Evolutionary conservation across 1,140 invertebrate species (phyloP), one percentile per base, ranked within the genome.

Genomic region (Drosophila murphyi): DNA sequence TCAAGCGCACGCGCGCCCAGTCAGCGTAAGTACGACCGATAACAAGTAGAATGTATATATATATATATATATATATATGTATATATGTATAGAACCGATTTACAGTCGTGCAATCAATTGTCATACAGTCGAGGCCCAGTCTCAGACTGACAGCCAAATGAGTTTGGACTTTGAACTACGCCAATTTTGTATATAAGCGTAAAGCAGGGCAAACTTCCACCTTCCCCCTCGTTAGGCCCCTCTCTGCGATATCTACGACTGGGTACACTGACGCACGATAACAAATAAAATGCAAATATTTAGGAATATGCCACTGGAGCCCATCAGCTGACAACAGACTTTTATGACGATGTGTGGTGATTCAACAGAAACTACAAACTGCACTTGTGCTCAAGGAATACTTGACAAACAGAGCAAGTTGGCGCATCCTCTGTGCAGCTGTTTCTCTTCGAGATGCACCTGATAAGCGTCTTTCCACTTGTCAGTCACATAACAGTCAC

Each of bases 1-100:
- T 95, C 68, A 96, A 96, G 86, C 93, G 95, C 54, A 94, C 94
- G 68, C 93, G 95, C 75, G 93, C 95, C 61, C 95, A 96, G 89
- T 94, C 93, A 74, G 95, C 94, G 95, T 96, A 94, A 95, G 94
- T 94, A n/a, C 5, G 10, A 34, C 20, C 20, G 20, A 20, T 20
- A 20, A 20, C 20, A 20, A 20, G 20, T 20, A 20, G 20, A 20
- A 20, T 20, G 20, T 20, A 20, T 20, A 20, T 20, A 20, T 20
- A 20, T 20, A 20, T 20, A 20, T 20, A 41, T 41, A 41, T 41
- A 41, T 7, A 4, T 37, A 37, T 37, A 37, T 43, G 10, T 43
- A 10, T n/a, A 43, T 43, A 43, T 43, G 4, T 3, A 2, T 2
- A 10, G 2, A 35, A 32, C 7, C 28, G 41, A 32, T 31, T 32